Conservation (phyloP, 2,113 vertebrate species). For the Anas platyrhynchos region DNA sequence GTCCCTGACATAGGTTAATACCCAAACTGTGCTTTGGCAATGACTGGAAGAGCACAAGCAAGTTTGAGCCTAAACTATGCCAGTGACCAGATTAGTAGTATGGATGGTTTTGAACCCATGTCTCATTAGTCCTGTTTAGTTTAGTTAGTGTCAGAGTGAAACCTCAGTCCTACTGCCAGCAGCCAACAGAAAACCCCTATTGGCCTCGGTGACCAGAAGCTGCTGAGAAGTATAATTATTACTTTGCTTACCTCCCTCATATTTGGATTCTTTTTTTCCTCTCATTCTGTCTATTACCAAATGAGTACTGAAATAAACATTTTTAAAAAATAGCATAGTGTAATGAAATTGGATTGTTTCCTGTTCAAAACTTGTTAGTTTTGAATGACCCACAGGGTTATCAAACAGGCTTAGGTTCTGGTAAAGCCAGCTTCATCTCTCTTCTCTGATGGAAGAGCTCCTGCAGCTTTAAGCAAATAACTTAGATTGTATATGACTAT, state of each 20-base stretch:
- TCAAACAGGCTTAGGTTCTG: neutral
- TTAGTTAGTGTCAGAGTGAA: slow-evolving; percentile 1
- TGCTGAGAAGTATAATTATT: neutral
- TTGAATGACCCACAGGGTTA: neutral
- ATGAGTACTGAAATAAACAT: neutral
- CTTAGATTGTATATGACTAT: neutral
- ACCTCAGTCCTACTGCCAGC: neutral
- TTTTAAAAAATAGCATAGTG: neutral
- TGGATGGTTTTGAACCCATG: neutral
- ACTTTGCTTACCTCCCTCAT: neutral
- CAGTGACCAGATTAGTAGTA: neutral
- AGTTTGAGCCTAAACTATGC: neutral
- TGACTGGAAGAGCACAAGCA: neutral
- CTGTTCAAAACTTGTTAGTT: neutral
- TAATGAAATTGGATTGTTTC: neutral
- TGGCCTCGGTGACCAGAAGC: neutral
- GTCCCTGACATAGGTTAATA: neutral
- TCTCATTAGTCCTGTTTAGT: neutral
- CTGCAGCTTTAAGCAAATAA: neutral
- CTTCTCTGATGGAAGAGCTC: neutral
- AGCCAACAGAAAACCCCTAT: neutral
- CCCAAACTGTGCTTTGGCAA: neutral
- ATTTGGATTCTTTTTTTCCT: neutral
- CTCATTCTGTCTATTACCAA: neutral
- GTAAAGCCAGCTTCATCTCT: neutral